These are phyloP conservation scores for Tenthredo livida DNA, from an alignment of 2,888 invertebrate species.

Conservation along the genomic window DNA sequence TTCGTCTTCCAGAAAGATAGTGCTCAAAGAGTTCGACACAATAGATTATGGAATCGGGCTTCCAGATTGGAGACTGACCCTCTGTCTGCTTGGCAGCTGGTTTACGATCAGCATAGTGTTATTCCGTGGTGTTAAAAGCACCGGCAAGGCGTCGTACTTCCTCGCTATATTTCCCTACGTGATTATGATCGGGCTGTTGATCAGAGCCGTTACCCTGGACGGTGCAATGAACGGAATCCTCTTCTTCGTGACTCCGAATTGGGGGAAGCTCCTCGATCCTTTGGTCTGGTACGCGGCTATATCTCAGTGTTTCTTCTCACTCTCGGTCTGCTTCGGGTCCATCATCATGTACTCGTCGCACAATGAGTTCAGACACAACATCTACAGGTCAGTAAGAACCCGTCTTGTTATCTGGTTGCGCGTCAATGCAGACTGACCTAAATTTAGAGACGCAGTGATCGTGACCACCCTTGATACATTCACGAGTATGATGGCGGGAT, in stretches of 20 bases:
- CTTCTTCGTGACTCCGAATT: constrained; percentile 90
- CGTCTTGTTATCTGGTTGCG: not conserved
- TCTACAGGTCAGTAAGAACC: constrained; percentile 81
- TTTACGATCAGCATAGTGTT: constrained; percentile 85
- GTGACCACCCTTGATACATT: constrained; percentile 91
- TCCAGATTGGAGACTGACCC: constrained; percentile 85
- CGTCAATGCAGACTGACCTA: not conserved
- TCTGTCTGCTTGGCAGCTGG: constrained; percentile 86
- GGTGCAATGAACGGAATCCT: constrained; percentile 88
- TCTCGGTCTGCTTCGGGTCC: constrained; percentile 88
- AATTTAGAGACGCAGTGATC: constrained; percentile 84
- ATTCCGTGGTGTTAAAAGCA: constrained; percentile 87
- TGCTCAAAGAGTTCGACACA: constrained; percentile 78
- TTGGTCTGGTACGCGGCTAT: constrained; percentile 90
- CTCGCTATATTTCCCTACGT: constrained; percentile 93
- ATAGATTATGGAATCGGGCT: constrained; percentile 78
- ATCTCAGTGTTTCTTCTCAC: constrained; percentile 89
- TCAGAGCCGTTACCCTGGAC: constrained; percentile 83
- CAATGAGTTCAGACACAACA: constrained; percentile 85
- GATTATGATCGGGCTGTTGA: constrained; percentile 87
- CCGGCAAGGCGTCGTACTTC: constrained; percentile 92
- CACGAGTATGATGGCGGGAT: constrained; percentile 90
- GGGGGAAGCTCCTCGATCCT: constrained; percentile 86
- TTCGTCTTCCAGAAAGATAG: constrained; percentile 77
- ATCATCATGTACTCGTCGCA: constrained; percentile 90